phyloP scores from a whole-genome alignment of 1,140 invertebrate species.

The Trichoplusia ni region DNA sequence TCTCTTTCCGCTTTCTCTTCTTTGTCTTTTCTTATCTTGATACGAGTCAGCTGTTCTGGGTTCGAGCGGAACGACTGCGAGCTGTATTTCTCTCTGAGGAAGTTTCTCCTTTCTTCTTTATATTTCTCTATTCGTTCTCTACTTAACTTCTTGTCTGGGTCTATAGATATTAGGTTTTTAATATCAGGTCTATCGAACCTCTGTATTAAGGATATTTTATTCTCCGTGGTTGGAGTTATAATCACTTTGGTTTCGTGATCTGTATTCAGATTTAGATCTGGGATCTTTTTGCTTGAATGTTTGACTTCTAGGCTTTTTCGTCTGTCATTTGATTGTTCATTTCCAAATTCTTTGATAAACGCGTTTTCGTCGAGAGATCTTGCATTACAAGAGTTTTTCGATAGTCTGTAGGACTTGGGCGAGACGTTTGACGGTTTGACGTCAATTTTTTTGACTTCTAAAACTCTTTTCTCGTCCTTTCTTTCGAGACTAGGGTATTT shows the following conservation, averaged over 20 bases:
- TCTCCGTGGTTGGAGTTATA: slow-evolving; percentile 82
- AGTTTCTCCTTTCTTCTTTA: slow-evolving; percentile 94
- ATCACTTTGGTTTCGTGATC: slow-evolving; percentile 64
- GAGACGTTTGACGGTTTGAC: slow-evolving; percentile 52
- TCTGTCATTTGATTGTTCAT: slow-evolving; percentile 66
- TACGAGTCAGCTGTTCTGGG: slow-evolving; percentile 65
- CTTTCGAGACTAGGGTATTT: slow-evolving; percentile 65
- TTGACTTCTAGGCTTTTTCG: slow-evolving; percentile 80
- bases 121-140: slow-evolving; percentile 93
- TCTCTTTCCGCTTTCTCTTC: slow-evolving; percentile 60
- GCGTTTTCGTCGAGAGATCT: slow-evolving; percentile 88
- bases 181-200: slow-evolving; percentile 72
- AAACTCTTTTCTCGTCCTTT: slow-evolving; percentile 43
- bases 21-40: slow-evolving; percentile 68
- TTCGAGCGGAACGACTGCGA: slow-evolving; percentile 89
- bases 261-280: slow-evolving; percentile 79
- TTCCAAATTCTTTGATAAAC: slow-evolving; percentile 84
- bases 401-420: slow-evolving; percentile 72
- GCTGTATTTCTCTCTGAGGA: slow-evolving; percentile 92
- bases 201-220: slow-evolving; percentile 83
- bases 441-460: slow-evolving; percentile 49
- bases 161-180: slow-evolving; percentile 78
- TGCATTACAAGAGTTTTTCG: slow-evolving; percentile 85
- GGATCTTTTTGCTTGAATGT: slow-evolving; percentile 81
- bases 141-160: slow-evolving; percentile 83